Conservation (phyloP, 1,140 invertebrate genomes). For the Sitobion miscanthi region DNA sequence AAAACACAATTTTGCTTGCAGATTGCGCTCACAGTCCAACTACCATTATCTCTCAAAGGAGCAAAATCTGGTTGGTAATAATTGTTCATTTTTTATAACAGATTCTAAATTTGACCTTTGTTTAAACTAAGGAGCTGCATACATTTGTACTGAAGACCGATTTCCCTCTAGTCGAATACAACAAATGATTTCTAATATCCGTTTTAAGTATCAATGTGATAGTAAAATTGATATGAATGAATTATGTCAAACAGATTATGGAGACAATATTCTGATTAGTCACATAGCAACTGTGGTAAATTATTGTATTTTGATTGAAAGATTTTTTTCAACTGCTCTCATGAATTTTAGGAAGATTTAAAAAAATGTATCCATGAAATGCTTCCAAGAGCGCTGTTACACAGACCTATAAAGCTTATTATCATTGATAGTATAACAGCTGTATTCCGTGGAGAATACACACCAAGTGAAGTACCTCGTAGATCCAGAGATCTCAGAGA, state of each 20-base stretch:
- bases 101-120: background rate
- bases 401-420: conserved; percentile 67
- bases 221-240: conserved; percentile 59
- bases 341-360: conserved; percentile 66
- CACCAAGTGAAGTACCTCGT: conserved; percentile 61
- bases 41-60: conserved; percentile 64
- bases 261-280: conserved; percentile 68
- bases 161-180: conserved; percentile 76
- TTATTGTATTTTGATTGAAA: conserved; percentile 49
- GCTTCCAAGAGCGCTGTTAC: conserved; percentile 63
- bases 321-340: conserved; percentile 31
- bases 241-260: conserved; percentile 61
- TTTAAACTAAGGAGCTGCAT: conserved; percentile 68
- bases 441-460: conserved; percentile 72
- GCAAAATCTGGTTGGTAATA: conserved; percentile 64
- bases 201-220: conserved; percentile 60
- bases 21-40: conserved; percentile 69
- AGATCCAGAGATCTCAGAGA: conserved; percentile 69
- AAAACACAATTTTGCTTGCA: conserved; percentile 88
- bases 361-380: conserved; percentile 67
- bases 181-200: conserved; percentile 62
- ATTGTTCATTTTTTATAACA: background rate
- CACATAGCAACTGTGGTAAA: conserved; percentile 69
- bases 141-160: conserved; percentile 77
- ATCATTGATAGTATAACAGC: conserved; percentile 80